A percentile compares a stretch with the other conserved stretches of the same genome.
These are phyloP conservation scores for Anguilla anguilla DNA, from an alignment of 2,797 vertebrate species.

Conservation along the genomic window DNA sequence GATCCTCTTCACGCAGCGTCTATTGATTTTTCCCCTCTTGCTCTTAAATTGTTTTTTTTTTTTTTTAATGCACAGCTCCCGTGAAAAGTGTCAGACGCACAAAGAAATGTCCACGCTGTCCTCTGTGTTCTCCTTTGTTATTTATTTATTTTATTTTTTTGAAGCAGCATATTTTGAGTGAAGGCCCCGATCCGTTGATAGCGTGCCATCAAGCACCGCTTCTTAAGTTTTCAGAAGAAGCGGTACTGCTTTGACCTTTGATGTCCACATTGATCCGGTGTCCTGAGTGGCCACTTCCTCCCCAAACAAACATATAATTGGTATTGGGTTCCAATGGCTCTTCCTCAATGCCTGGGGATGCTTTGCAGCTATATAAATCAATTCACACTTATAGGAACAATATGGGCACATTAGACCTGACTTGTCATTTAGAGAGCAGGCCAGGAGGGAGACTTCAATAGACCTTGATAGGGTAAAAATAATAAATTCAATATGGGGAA, in stretches of 20 bases:
- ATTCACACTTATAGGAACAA: conserved; percentile 82
- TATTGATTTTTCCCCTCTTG: conserved; percentile 3
- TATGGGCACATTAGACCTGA: conserved; percentile 81
- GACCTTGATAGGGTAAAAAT: conserved; percentile 69
- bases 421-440: conserved; percentile 68
- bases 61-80: neutral
- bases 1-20: neutral
- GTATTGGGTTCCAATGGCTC: conserved; percentile 76
- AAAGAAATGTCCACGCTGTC: conserved; percentile 9
- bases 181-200: conserved; percentile 19
- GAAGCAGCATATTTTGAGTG: conserved; percentile 28
- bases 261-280: conserved; percentile 74
- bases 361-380: conserved; percentile 80
- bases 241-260: conserved; percentile 75
- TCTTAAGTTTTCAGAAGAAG: conserved; percentile 69
- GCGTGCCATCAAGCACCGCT: neutral
- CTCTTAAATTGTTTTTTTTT: neutral
- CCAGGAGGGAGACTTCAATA: conserved; percentile 72
- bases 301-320: conserved; percentile 81
- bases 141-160: neutral
- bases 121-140: neutral
- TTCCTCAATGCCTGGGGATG: conserved; percentile 71
- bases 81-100: neutral
- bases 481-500: conserved; percentile 44
- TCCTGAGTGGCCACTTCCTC: conserved; percentile 73